Conservation (phyloP, 2,797 vertebrate species). For the Dermochelys coriacea region DNA sequence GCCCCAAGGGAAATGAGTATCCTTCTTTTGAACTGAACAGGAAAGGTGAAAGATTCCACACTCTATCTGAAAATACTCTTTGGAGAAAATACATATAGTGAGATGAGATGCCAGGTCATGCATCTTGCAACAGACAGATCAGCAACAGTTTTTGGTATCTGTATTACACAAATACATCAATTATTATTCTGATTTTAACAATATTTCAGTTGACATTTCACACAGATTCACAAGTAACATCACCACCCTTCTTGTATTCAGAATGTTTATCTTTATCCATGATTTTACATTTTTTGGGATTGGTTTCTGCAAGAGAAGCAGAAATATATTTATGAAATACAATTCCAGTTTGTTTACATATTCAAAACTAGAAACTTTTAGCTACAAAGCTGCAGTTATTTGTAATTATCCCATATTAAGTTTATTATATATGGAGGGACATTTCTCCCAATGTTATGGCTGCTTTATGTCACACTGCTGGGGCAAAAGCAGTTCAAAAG, state of each 20-base stretch:
- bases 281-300: neutral
- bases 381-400: slow-evolving; percentile 8
- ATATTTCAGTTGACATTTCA: slow-evolving; percentile 34
- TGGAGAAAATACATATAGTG: neutral
- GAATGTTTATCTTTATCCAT: neutral
- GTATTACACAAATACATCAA: slow-evolving; percentile 44
- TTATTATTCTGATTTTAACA: neutral
- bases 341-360: neutral
- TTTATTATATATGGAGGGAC: neutral
- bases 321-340: neutral
- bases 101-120: neutral
- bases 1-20: neutral
- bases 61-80: neutral
- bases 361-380: neutral
- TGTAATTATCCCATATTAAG: neutral
- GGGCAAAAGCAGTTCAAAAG: neutral
- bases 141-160: slow-evolving; percentile 40
- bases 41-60: neutral
- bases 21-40: neutral
- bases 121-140: slow-evolving; percentile 9
- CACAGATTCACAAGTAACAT: neutral
- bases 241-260: slow-evolving; percentile 1
- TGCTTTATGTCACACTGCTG: neutral
- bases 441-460: neutral
- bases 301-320: neutral